Evolutionary conservation across 2,113 vertebrate genomes (phyloP).

Genomic region (Pan troglodytes): NHGRI_mPanTro3-v2.1_pri NC_072407.2:58691501-58692000

Average conservation of each 20-base stretch:
- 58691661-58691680: fast-evolving
- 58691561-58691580: background rate
- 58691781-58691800: background rate
- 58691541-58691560: fast-evolving
- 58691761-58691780: too few species aligned
- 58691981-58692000: background rate
- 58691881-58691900: background rate
- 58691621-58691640: background rate
- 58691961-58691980: background rate
- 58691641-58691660: background rate
- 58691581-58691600: background rate
- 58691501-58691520: background rate
- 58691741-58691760: too few species aligned
- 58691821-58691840: background rate
- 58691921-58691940: background rate
- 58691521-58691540: too few species aligned
- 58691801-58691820: background rate
- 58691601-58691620: background rate
- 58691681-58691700: background rate
- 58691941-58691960: background rate
- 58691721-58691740: fast-evolving
- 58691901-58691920: background rate
- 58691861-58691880: background rate
- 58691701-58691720: background rate
- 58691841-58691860: background rate